phyloP scores from a whole-genome alignment of 2,797 vertebrate species.

The Macroramphosus scolopax region DNA sequence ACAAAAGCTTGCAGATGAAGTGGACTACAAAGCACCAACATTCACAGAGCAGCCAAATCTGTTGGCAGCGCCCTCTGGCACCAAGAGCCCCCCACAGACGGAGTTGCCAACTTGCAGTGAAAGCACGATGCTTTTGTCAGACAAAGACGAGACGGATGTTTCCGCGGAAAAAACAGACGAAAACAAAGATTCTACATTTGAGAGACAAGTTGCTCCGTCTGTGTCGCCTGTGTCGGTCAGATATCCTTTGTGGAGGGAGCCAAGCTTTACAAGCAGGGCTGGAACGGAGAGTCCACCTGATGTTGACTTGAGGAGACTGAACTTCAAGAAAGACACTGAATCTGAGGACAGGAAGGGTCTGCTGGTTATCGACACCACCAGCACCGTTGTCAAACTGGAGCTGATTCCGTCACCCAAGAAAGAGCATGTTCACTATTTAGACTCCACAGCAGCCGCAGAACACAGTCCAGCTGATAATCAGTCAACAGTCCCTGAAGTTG shows the following conservation, averaged over 20 bases:
- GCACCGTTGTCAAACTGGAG: slow-evolving; percentile 75
- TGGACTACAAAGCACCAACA: slow-evolving; percentile 50
- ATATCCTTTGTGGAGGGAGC: slow-evolving; percentile 79
- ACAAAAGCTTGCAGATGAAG: slow-evolving; percentile 65
- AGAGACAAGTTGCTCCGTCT: slow-evolving; percentile 26
- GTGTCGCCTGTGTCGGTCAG: slow-evolving; percentile 39
- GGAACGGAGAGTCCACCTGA: slow-evolving; percentile 29
- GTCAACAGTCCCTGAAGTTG: slow-evolving; percentile 1
- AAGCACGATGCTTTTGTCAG: slow-evolving; percentile 20
- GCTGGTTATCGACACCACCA: slow-evolving; percentile 68
- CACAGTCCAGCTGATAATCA: slow-evolving; percentile 21
- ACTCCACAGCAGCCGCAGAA: slow-evolving; percentile 21
- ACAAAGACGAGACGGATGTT: slow-evolving; percentile 13
- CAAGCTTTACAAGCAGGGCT: slow-evolving; percentile 53
- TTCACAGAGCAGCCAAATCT: slow-evolving; percentile 18
- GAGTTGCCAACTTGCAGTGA: slow-evolving; percentile 10
- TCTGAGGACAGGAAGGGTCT: slow-evolving; percentile 49
- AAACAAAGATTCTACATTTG: slow-evolving; percentile 9
- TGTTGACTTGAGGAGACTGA: slow-evolving; percentile 36
- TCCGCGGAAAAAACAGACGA: slow-evolving; percentile 8
- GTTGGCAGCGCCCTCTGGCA: slow-evolving; percentile 6
- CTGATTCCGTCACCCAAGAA: slow-evolving; percentile 69
- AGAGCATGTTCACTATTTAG: slow-evolving; percentile 68
- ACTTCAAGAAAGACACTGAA: slow-evolving; percentile 34
- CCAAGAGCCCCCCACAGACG: slow-evolving; percentile 4